Percentiles rank a stretch among this genome's conserved stretches.
These are phyloP conservation scores for Chrysopilus asiliformis DNA, from an alignment of 2,888 invertebrate species.

Conservation along the genomic window DNA sequence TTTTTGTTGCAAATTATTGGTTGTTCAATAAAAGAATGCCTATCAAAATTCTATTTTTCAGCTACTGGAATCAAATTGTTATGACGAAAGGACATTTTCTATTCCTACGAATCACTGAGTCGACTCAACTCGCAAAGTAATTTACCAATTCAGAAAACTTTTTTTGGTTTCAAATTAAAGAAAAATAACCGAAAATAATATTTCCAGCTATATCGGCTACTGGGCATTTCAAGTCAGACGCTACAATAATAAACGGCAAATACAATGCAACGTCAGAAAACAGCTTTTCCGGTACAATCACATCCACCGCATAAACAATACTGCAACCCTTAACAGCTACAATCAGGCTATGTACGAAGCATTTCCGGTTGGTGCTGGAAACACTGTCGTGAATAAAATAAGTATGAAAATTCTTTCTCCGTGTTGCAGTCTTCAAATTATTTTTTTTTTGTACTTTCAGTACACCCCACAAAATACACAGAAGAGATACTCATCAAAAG, in stretches of 20 bases:
- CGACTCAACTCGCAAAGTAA: conserved; percentile 6
- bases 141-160: not conserved
- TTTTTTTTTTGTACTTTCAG: conserved; percentile 7
- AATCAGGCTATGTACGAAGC: conserved; percentile 12
- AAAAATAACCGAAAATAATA: not conserved
- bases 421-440: not conserved
- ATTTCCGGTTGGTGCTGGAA: conserved; percentile 7
- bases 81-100: conserved; percentile 10
- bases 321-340: conserved; percentile 7
- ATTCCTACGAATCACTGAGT: conserved; percentile 6
- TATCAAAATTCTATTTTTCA: conserved; percentile 1
- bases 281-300: conserved; percentile 9
- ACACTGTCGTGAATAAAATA: conserved; percentile 7
- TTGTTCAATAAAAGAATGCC: too few species aligned
- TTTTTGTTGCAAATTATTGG: too few species aligned
- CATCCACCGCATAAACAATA: conserved; percentile 7
- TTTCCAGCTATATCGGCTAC: conserved; percentile 7
- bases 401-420: conserved; percentile 3
- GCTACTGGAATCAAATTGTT: conserved; percentile 10
- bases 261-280: conserved; percentile 8
- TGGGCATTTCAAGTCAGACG: conserved; percentile 8
- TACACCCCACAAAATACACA: conserved; percentile 8
- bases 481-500: conserved; percentile 7
- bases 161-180: too few species aligned
- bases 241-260: conserved; percentile 7